These are phyloP conservation scores for Dysdera silvatica DNA, from an alignment of 1,140 invertebrate species.

Conservation along the genomic window DNA sequence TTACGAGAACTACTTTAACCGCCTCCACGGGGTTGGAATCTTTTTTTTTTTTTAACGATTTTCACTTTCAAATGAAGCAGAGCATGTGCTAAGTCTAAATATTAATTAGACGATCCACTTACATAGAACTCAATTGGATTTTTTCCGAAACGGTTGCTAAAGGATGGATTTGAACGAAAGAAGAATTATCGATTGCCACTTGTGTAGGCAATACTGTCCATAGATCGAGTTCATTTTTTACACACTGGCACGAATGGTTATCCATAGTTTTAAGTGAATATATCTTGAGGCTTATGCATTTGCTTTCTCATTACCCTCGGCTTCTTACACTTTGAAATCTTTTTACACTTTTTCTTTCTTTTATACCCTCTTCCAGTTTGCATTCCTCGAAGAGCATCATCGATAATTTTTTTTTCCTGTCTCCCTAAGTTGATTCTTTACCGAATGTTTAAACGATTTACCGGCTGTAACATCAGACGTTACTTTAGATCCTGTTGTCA, in stretches of 20 bases:
- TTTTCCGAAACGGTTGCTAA: background rate
- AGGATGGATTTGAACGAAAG: background rate
- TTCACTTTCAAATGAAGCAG: slow-evolving; percentile 5
- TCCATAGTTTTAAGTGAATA: slow-evolving; percentile 10
- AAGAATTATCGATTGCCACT: background rate
- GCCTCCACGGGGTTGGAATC: background rate
- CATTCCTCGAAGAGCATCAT: slow-evolving; percentile 1
- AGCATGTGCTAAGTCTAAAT: slow-evolving; percentile 12
- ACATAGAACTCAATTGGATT: slow-evolving; percentile 12
- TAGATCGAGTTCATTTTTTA: background rate
- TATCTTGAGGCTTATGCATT: background rate
- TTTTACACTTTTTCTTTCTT: slow-evolving; percentile 4
- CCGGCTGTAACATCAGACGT: background rate
- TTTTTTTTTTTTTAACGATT: slow-evolving; percentile 4
- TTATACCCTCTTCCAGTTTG: slow-evolving; percentile 9
- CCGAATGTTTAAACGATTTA: background rate
- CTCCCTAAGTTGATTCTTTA: background rate
- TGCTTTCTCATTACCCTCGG: background rate
- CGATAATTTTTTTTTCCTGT: background rate
- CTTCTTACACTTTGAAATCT: background rate
- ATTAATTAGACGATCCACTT: background rate
- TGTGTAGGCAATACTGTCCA: background rate
- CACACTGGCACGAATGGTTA: background rate
- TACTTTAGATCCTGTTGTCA: too few species aligned
- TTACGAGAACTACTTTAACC: background rate